These are phyloP conservation scores for Nomia melanderi DNA, from an alignment of 1,140 invertebrate genomes.

Conservation along the genomic window DNA sequence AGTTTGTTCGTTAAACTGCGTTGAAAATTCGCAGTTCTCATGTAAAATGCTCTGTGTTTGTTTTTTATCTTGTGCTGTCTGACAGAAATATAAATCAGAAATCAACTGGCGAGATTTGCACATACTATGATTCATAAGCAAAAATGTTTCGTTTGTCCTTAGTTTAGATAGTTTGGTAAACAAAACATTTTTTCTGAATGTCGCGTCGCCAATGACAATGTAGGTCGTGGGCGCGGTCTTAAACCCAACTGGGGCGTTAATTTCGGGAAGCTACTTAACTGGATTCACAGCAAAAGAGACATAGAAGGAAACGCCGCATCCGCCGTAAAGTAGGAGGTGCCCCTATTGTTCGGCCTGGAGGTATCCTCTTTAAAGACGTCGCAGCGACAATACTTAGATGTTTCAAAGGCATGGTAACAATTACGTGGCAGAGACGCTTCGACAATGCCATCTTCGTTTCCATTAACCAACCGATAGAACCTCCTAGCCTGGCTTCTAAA, in stretches of 20 bases:
- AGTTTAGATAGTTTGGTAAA: no score
- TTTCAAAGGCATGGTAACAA: constrained; percentile 37
- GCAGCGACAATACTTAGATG: constrained; percentile 36
- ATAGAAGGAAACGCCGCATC: constrained; percentile 20
- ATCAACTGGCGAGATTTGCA: no score
- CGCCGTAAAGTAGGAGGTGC: constrained; percentile 5
- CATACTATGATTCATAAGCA: no score
- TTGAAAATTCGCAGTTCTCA: not conserved
- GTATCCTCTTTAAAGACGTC: constrained; percentile 16
- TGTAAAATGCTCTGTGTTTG: no score
- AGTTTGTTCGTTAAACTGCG: constrained; percentile 4
- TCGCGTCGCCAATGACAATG: not conserved
- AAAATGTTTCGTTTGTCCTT: no score
- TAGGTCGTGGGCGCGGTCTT: not conserved
- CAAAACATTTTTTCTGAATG: not conserved
- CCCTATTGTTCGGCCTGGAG: constrained; percentile 44
- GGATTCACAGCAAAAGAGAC: constrained; percentile 29
- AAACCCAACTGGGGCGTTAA: not conserved
- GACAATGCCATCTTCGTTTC: constrained; percentile 27
- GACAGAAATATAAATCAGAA: no score
- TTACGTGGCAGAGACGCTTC: constrained; percentile 15
- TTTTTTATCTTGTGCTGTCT: no score
- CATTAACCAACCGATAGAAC: not conserved
- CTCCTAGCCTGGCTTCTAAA: not conserved
- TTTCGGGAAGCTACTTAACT: constrained; percentile 46